Base-by-base conservation (phyloP, 2,888 invertebrate species). In the Meta bourneti region DNA sequence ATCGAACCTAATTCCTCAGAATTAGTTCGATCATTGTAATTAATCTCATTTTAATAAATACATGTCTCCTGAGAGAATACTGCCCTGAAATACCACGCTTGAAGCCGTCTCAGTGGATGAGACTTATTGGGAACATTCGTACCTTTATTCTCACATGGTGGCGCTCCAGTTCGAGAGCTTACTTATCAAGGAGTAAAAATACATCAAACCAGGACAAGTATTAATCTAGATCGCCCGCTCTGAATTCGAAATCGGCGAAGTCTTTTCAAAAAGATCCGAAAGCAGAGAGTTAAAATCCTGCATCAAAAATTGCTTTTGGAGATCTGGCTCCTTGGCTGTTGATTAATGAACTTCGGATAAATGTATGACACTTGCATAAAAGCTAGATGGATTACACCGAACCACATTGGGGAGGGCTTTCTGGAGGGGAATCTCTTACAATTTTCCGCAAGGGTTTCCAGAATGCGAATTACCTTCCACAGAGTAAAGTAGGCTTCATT, bases 291-390 rank as follows among this genome's bases (percentile, higher is more conserved):
- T 75, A 74, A 84, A 84, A 84, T 75, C 84, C 84, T 54, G 84
- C 61, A 54, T 84, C 84, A 84, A 84, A 84, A 84, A 61, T 54
- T 75, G 54, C 84, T 84, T 84, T 84, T 84, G 48, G 74, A 61
- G 16, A 48, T 34, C 74, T 34, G n/a, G 51, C 82, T 13, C 49
- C 49, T 74, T 54, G 19, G 19, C 75, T 20, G 16, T 52, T 87
- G 87, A 87, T 87, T 87, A 87, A 87, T 87, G 87, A 87, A 72
- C 72, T 78, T 54, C 19, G 34, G 80, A 87, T 80, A 87, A 87
- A 72, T 87, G 19, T 20, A 69, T 80, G 87, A 52, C 87, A 87
- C 79, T 61, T 61, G 72, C 79, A 80, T 79, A 87, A 87, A 87
- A 87, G 87, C 87, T 52, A 80, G 87, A 87, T 86, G 86, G 78